Evolutionary conservation across 2,888 invertebrate species (phyloP).

Genomic region (Drosophila dives): DNA sequence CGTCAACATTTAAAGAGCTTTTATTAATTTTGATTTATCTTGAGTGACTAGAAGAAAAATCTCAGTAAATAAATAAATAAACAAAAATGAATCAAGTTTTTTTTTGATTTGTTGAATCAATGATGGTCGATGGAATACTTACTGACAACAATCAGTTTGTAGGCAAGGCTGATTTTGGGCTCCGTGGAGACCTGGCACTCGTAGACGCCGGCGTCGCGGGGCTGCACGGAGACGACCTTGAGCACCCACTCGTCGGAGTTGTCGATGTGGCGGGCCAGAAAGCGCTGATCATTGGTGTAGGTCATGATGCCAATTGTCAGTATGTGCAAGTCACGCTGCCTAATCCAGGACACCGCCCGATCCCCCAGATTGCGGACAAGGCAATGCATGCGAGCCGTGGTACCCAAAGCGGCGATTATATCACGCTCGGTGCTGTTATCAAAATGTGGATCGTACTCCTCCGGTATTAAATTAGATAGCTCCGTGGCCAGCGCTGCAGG

Average conservation of each 20-base stretch:
- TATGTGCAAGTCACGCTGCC: conserved; percentile 92
- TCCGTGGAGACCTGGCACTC: conserved; percentile 92
- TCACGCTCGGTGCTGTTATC: conserved; percentile 93
- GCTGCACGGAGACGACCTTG: conserved; percentile 89
- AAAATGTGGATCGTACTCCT: conserved; percentile 89
- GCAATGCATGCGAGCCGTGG: conserved; percentile 93
- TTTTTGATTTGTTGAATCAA: neutral
- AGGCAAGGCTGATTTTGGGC: conserved; percentile 91
- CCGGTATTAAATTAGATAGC: conserved; percentile 80
- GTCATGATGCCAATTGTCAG: conserved; percentile 90
- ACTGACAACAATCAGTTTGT: conserved; percentile 90
- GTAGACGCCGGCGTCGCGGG: conserved; percentile 89
- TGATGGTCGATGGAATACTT: conserved; percentile 83
- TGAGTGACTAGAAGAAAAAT: neutral
- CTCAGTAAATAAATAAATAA: neutral
- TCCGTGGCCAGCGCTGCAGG: conserved; percentile 63
- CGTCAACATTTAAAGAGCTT: neutral
- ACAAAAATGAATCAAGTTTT: neutral
- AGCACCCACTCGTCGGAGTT: conserved; percentile 91
- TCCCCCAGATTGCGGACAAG: conserved; percentile 93
- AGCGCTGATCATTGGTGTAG: conserved; percentile 90
- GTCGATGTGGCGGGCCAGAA: conserved; percentile 89
- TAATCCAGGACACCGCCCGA: conserved; percentile 92
- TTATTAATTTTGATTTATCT: neutral
- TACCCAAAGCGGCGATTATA: conserved; percentile 93